Evolutionary conservation across 2,888 invertebrate genomes (phyloP), one percentile per base, ranked within the genome.

Genomic region (Pseudococcus longispinus): DNA sequence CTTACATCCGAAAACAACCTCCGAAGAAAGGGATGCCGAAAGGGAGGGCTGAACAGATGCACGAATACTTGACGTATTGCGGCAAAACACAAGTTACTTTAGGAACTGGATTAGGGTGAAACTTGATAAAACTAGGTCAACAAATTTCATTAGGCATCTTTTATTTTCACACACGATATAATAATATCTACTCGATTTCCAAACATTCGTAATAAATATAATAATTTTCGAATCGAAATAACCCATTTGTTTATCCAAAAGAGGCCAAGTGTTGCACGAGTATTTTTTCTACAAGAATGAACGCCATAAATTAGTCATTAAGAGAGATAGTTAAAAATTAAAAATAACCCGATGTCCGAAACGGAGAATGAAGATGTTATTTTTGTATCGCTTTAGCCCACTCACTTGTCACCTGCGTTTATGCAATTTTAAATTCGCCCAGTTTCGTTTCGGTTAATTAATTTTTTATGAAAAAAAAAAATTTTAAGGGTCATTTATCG

Each of bases 121-220:
- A 70, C 70, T 70, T 32, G 70, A 70, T 70, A 70, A 70, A 70
- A 70, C 70, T 70, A 70, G 70, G 70, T 70, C 70, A 70, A 70
- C 70, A 70, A 70, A 70, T 70, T 60, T 60, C 23, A 55, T 60
- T 60, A 23, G n/a, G n/a, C n/a, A n/a, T 51, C 51, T 51, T 51
- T 26, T 26, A 26, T 65, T 65, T 70, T 70, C 60, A 55, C 65
- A 70, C 70, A 29, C 70, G 29, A 70, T 70, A 65, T 26, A 11
- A 3, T 65, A 23, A n/a, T 13, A 65, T 65, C 26, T 26, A 65
- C 26, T 23, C n/a, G 5, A 37, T 4, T 55, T 20, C 26, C 0
- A 29, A 70, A 29, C 32, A n/a, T n/a, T n/a, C n/a, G n/a, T n/a
- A 70, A 29, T 32, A 70, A 29, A 70, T 70, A 70, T 15, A 32